Conservation (phyloP, 2,113 vertebrate species). For the Nothocercus nigrocapillus region DNA sequence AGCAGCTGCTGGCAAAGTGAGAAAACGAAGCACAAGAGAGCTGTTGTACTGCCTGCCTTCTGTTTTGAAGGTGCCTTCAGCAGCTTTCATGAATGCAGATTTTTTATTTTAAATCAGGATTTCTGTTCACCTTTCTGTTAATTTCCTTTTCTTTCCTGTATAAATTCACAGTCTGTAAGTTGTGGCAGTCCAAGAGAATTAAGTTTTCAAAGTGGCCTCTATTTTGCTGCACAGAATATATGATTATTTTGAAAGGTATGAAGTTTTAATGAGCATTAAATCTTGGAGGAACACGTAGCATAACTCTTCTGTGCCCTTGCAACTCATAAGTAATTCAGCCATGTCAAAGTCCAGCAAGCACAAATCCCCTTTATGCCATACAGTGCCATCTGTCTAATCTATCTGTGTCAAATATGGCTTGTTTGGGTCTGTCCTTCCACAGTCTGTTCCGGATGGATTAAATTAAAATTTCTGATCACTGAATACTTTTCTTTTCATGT, state of each 20-base stretch:
- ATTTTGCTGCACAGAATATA: background rate
- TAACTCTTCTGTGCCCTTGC: background rate
- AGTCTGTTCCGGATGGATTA: background rate
- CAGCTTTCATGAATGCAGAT: background rate
- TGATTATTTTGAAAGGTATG: background rate
- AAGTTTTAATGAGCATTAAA: background rate
- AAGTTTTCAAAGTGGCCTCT: background rate
- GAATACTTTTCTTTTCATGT: background rate
- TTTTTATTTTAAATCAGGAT: background rate
- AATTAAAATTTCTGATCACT: background rate
- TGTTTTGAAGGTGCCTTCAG: background rate
- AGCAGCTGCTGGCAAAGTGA: background rate
- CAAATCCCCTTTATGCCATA: conserved; percentile 48
- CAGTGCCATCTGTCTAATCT: conserved; percentile 63
- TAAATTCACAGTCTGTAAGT: background rate
- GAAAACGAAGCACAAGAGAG: background rate
- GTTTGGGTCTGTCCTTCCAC: conserved; percentile 25
- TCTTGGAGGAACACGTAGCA: background rate
- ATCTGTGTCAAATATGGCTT: conserved; percentile 60
- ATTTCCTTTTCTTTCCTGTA: background rate
- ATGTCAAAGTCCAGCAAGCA: conserved; percentile 2
- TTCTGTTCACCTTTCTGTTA: background rate
- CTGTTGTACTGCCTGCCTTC: background rate
- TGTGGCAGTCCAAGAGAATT: background rate
- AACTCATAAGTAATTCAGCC: conserved; percentile 43